Base-by-base conservation (phyloP, 2,888 invertebrate species). In the Argyresthia goedartella region DNA sequence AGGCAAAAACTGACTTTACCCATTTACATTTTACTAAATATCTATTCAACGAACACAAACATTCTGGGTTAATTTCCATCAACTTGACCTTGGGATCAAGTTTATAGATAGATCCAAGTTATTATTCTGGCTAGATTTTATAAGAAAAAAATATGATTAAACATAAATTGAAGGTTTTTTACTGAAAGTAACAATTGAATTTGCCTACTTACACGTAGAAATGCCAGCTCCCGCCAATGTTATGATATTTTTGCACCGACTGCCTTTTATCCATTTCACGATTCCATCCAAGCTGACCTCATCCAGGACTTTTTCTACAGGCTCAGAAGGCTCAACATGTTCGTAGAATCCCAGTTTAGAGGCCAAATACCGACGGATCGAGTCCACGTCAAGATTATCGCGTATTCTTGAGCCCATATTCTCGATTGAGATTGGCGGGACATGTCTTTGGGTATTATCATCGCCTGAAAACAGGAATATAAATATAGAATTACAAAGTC, bases 191-290 rank as follows among this genome's bases (percentile, higher is more conserved):
- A n/a, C n/a, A 25, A 2, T 25, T 25, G 25, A 25, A 25, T 25
- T 25, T 25, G 25, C 3, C n/a, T 51, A 88, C 91, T 91, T 88
- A 96, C 96, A 94, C 48, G 98, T 99, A 1, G 97, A 98, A 67
- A 99, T 97, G 50, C 98, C 98, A 60, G 98, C 98, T 55, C 98
- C 98, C 55, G 96, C 93, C 91, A 99, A 92, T 0, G 96, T 96
- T 53, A 98, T 92, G 53, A 98, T 91, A 63, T 95, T 96, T 71
- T 92, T 92, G 68, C 95, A 94, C 57, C 91, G 90, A 43, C 90
- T 90, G 54, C 89, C 89, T 61, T 92, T 90, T 58, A 97, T 95
- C 78, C 93, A 95, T 52, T 92, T 89, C 0, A 91, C 91, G 51
- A 97, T 84, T 1, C 94, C 95, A 60, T 94, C 92, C 57, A 96